Conservation (phyloP, 2,888 invertebrate genomes). For the Drosophila neonasuta region DNA sequence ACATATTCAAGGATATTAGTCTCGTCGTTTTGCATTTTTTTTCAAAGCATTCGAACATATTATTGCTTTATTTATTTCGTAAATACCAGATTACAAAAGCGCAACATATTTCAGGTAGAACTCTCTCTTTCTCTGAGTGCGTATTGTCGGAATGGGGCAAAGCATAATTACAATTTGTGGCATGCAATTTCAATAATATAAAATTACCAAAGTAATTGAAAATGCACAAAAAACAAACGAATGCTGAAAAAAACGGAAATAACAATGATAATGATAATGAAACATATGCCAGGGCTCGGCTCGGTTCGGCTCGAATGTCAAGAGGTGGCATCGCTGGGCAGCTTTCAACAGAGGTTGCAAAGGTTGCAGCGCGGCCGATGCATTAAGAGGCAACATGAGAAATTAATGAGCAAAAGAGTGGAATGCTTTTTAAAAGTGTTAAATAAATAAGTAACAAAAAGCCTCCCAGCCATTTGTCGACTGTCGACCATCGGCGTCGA, state of each 20-base stretch:
- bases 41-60: constrained; percentile 21
- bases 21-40: background rate
- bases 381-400: constrained; percentile 75
- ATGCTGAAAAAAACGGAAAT: constrained; percentile 7
- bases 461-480: constrained; percentile 45
- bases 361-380: constrained; percentile 39
- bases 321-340: constrained; percentile 9
- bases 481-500: background rate
- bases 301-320: constrained; percentile 31
- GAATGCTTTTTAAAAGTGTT: constrained; percentile 77
- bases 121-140: background rate
- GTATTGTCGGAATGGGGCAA: constrained; percentile 19
- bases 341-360: constrained; percentile 9
- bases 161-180: constrained; percentile 77
- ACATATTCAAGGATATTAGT: background rate
- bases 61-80: constrained; percentile 69
- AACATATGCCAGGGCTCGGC: constrained; percentile 52
- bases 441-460: constrained; percentile 76
- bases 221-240: constrained; percentile 47
- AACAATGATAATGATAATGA: constrained; percentile 55
- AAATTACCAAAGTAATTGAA: constrained; percentile 79
- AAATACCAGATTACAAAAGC: constrained; percentile 77
- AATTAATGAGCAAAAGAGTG: constrained; percentile 74
- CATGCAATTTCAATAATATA: constrained; percentile 76
- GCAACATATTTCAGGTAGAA: constrained; percentile 68